Base-by-base conservation (phyloP, 2,888 invertebrate genomes). In the Tetramorium bicarinatum region DNA sequence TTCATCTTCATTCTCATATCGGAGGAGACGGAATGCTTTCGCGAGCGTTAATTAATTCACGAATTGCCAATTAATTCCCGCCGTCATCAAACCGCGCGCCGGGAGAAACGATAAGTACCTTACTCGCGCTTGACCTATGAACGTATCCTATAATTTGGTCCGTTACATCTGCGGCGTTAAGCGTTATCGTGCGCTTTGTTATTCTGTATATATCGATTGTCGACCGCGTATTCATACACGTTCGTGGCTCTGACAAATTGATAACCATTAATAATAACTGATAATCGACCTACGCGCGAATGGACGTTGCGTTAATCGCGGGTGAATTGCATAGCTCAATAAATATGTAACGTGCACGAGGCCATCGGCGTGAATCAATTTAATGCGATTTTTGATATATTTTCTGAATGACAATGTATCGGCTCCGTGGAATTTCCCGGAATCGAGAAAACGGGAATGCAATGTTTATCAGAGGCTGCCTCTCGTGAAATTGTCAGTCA, bases 211-310 rank as follows among this genome's bases (percentile, higher is more conserved):
- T 59, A 79, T 72, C 79, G 74, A 79, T 56, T 72, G 74, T 59
- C 59, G 56, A 80, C 79, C 79, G 74, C 79, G 59, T 64, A 72
- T 72, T 72, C 79, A 59, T 72, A 80, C 59, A 80, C 59, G 34
- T 44, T 67, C 74, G 44, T 83, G 72, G 81, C 75, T 66, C 72
- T 75, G 91, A 88, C 89, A 89, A 91, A 90, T 90, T 86, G 85
- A 85, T 87, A 88, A 92, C 88, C 90, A 87, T 88, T 80, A 80
- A 80, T 80, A 80, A 80, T 80, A 80, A 80, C 75, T 80, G 79
- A 80, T 80, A 80, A 80, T 80, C 79, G 79, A 80, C 79, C 74
- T 72, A 56, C 74, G 79, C 79, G 74, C 74, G 75, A 80, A 79
- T 72, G 75, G 64, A 34, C 74, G 79, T 74, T 80, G 47, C 79